phyloP scores from a whole-genome alignment of 2,888 invertebrate species.

The Lysandra coridon region DNA sequence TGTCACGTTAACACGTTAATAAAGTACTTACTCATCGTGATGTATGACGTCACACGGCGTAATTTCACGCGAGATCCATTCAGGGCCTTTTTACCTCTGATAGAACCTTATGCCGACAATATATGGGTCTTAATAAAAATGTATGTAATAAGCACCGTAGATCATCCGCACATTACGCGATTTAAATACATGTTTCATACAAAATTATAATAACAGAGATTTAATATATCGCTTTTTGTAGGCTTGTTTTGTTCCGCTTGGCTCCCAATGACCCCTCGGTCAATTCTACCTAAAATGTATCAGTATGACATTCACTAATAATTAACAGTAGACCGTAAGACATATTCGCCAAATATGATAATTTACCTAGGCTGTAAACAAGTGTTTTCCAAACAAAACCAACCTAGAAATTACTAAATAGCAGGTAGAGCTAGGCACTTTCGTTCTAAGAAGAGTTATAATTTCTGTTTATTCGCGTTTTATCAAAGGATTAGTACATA shows the following conservation, averaged over 20 bases:
- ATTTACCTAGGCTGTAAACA: too few species aligned
- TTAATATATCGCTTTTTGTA: background rate
- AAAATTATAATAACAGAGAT: background rate
- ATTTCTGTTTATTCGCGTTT: too few species aligned
- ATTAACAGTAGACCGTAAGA: too few species aligned
- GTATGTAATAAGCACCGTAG: background rate
- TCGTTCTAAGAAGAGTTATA: too few species aligned
- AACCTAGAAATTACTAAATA: too few species aligned
- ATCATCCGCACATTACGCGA: conserved; percentile 15
- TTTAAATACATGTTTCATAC: conserved; percentile 7
- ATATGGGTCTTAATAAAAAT: background rate
- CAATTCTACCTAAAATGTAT: too few species aligned
- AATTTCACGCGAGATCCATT: background rate
- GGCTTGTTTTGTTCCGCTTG: background rate
- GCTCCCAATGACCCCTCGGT: too few species aligned
- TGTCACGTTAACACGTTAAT: conserved; percentile 14
- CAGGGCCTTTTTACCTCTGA: background rate
- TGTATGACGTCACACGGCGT: conserved; percentile 15
- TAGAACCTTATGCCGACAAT: background rate
- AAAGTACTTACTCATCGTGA: conserved; percentile 9
- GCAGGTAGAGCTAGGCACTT: too few species aligned
- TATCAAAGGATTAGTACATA: too few species aligned
- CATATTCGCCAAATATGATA: too few species aligned
- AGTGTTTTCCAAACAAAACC: too few species aligned
- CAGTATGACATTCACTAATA: too few species aligned